Evolutionary conservation across 2,113 vertebrate genomes (phyloP), one percentile per base, ranked within the genome.

Genomic region (Chlorodrepanis virens): DNA sequence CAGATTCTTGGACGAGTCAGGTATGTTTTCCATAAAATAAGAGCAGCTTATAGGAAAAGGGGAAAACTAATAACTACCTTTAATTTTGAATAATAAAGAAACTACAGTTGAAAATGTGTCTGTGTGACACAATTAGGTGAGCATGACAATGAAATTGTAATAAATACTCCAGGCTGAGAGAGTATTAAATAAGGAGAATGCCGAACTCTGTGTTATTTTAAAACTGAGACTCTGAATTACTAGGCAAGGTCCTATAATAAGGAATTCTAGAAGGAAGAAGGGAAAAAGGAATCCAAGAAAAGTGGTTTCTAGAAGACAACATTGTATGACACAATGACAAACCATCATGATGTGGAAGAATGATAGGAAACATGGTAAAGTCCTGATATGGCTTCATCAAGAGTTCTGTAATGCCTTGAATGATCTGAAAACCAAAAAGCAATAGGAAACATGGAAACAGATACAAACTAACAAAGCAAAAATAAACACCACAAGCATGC

Each of bases 401-500:
- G 64, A 96, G 70, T 79, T 96, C 87, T 95, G 84, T 89, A 91
- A 90, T 81, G 44, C 63, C 93, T 94, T 81, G 95, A 96, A 94
- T 86, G 52, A 97, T 96, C 96, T 96, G 94, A 94, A 97, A 97
- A 95, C 83, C 88, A 95, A 93, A 96, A 92, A 95, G 90, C 64
- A 94, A 90, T 52, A 95, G 88, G 89, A 97, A 96, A 94, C 83
- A 92, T 78, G 71, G 95, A 70, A 92, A 93, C 50, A 83, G 88
- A 88, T 54, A 77, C 40, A 93, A 82, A 85, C 90, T 77, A 70
- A 77, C 35, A 53, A 71, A 94, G 64, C 59, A 81, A 81, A 93
- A 90, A 65, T 45, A 77, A 79, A 78, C n/a, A 87, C 77, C 69
- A 67, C 35, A 63, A 90, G 79, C 64, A 96, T 50, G 35, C 71